Conservation (phyloP, 2,888 invertebrate species). For the Caenorhabditis sp. region DNA sequence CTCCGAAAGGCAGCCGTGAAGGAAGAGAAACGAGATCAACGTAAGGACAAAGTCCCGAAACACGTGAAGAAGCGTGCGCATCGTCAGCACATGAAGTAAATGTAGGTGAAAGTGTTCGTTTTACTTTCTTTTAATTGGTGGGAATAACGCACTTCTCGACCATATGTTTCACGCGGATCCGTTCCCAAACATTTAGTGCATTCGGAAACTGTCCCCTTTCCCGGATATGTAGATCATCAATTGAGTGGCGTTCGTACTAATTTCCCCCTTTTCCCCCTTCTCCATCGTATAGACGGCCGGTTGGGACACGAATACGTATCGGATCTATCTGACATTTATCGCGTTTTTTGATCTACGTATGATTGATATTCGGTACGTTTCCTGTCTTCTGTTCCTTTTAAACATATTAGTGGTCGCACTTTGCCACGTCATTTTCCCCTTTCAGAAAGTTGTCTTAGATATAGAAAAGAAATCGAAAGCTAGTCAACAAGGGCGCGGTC, state of each 20-base stretch:
- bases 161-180: conserved; percentile 16
- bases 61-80: conserved; percentile 94
- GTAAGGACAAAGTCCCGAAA: conserved; percentile 93
- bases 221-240: conserved; percentile 36
- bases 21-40: conserved; percentile 91
- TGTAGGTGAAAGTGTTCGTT: conserved; percentile 1
- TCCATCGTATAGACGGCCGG: conserved; percentile 41
- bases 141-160: conserved; percentile 7
- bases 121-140: conserved; percentile 27
- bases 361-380: conserved; percentile 47
- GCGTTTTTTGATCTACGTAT: conserved; percentile 52
- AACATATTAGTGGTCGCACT: conserved; percentile 1
- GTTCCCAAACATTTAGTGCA: conserved; percentile 8
- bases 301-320: conserved; percentile 19
- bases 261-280: conserved; percentile 4
- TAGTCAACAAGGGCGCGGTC: conserved; percentile 35
- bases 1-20: conserved; percentile 91
- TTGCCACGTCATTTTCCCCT: conserved; percentile 43
- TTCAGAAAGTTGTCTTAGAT: conserved; percentile 49
- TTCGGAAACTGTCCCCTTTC: conserved; percentile 3
- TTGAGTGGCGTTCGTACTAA: conserved; percentile 34
- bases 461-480: conserved; percentile 31
- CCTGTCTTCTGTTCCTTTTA: conserved; percentile 29
- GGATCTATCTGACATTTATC: conserved; percentile 53
- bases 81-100: conserved; percentile 76